Evolutionary conservation across 2,797 vertebrate genomes (phyloP).

Genomic region (Schizothorax lantsangensis): DNA sequence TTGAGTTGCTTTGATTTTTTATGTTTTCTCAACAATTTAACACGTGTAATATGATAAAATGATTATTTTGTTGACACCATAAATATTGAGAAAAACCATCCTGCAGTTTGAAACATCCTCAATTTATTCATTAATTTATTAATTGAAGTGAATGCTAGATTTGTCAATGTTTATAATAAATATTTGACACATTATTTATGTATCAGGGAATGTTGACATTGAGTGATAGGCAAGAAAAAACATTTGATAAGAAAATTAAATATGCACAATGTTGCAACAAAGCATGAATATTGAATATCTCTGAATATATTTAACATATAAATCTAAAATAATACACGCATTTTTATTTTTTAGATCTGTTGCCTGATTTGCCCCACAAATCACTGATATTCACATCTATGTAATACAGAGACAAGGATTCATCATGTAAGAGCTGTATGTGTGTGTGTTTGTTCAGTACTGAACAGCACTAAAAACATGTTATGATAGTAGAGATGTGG

Average conservation of each 20-base stretch:
- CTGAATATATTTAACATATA: background rate
- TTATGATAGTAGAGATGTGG: conserved; percentile 50
- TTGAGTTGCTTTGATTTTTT: background rate
- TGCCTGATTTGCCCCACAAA: background rate
- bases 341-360: background rate
- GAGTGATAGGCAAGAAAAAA: background rate
- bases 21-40: background rate
- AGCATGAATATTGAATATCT: background rate
- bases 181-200: background rate
- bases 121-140: background rate
- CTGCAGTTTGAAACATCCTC: background rate
- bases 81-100: background rate
- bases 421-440: background rate
- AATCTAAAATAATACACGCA: background rate
- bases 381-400: background rate
- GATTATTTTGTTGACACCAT: background rate
- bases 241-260: background rate
- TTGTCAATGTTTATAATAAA: background rate
- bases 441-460: background rate
- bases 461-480: conserved; percentile 24
- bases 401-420: background rate
- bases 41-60: background rate
- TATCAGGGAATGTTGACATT: background rate
- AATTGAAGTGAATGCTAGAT: background rate
- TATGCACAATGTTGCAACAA: background rate